Conservation (phyloP, 2,888 invertebrate genomes). For the Macaria liturata region DNA sequence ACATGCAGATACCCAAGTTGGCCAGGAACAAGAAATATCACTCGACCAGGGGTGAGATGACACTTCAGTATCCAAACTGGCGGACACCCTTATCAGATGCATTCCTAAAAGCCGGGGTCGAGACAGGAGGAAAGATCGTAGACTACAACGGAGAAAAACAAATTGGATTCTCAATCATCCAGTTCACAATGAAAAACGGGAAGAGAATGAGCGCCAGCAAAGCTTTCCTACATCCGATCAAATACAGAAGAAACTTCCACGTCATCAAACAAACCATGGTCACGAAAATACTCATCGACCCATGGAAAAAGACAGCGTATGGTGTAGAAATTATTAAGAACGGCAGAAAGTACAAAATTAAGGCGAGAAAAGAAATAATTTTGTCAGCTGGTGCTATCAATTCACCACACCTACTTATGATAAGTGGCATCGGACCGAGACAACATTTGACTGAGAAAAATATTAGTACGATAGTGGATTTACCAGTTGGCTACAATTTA, state of each 20-base stretch:
- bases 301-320: conserved; percentile 75
- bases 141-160: conserved; percentile 87
- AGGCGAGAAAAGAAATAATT: conserved; percentile 87
- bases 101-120: conserved; percentile 84
- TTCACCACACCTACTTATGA: conserved; percentile 91
- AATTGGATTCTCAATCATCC: conserved; percentile 86
- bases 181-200: conserved; percentile 87
- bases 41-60: conserved; percentile 83
- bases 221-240: conserved; percentile 86
- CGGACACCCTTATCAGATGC: conserved; percentile 82
- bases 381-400: conserved; percentile 91
- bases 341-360: conserved; percentile 63
- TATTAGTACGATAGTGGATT: conserved; percentile 83
- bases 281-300: conserved; percentile 82
- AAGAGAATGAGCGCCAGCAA: conserved; percentile 89
- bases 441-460: conserved; percentile 83
- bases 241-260: conserved; percentile 84
- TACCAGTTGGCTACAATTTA: conserved; percentile 89
- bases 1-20: conserved; percentile 77
- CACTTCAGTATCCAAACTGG: conserved; percentile 84
- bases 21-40: conserved; percentile 78
- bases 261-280: conserved; percentile 83
- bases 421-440: conserved; percentile 89
- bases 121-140: conserved; percentile 84
- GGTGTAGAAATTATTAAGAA: conserved; percentile 83